Evolutionary conservation across 2,888 invertebrate species (phyloP), one percentile per base, ranked within the genome.

Genomic region (Flabesymbios commensalis): DNA sequence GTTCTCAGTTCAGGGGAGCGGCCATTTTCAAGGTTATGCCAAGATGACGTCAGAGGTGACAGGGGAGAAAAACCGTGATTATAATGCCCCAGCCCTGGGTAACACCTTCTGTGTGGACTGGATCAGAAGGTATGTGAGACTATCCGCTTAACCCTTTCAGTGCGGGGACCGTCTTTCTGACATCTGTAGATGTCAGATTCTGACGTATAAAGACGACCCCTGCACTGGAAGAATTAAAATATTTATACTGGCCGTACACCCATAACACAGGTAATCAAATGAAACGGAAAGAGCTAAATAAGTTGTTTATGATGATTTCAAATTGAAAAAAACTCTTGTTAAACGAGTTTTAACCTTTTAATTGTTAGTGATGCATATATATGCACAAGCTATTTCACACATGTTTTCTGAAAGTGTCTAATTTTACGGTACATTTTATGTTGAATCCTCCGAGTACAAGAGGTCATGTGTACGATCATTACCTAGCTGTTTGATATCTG

Each of bases 1-100:
- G 52, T 87, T 86, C 77, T 86, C 86, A 33, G 83, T 86, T 1
- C 85, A 86, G 71, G 85, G 87, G 28, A 84, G 84, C 65, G 84
- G 84, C 1, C 83, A 84, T 66, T 85, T 85, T 69, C 85, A 85
- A 70, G 86, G 86, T 10, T 84, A 81, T 72, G 85, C 85, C 10
- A 74, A 75, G 47, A 78, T 84, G 73, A 52, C 47, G 2, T 55
- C 62, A 5, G 66, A 72, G 14, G 69, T 77, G 1, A 67, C 74
- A 22, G 72, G 75, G 5, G 83, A 83, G 19, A 76, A 74, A 39
- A 75, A 78, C 29, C 73, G 78, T 52, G 82, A 84, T 49, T 79
- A 81, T 64, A 72, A 75, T 43, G 76, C 76, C 2, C 74, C 80
- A 4, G 76, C 78, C 36, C 73, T 78, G 2, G 78, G 79, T 45